Conservation (phyloP, 2,888 invertebrate species). For the Lasius fuliginosus region DNA sequence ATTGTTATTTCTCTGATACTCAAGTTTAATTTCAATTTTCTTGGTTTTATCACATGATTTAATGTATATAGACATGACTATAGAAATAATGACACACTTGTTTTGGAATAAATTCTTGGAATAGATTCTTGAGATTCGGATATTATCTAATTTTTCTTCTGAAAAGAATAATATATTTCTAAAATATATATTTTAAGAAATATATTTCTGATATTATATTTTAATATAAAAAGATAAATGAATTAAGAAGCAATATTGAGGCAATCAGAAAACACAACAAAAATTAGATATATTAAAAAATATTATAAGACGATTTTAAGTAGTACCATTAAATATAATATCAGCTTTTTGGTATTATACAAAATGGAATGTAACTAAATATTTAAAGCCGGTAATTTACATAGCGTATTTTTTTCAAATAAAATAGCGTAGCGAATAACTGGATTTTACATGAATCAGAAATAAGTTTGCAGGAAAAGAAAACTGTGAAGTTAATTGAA, state of each 20-base stretch:
- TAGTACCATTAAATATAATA: not conserved
- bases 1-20: not conserved
- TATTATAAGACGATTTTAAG: not conserved
- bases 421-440: not conserved
- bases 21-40: not conserved
- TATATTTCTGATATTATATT: slow-evolving; percentile 1
- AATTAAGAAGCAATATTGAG: not conserved
- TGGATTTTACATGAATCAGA: not conserved
- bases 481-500: not conserved
- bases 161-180: not conserved
- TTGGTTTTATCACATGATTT: not conserved
- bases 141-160: not conserved
- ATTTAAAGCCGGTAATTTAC: not conserved
- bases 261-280: not conserved
- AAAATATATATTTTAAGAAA: not conserved
- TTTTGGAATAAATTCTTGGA: not conserved
- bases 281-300: not conserved
- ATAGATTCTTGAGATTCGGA: not conserved
- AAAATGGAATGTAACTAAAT: not conserved
- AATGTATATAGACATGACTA: not conserved
- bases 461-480: not conserved
- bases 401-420: not conserved
- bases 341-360: not conserved
- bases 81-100: not conserved
- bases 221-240: not conserved